phyloP scores from a whole-genome alignment of 2,113 vertebrate genomes.

The Lipotes vexillifer region DNA sequence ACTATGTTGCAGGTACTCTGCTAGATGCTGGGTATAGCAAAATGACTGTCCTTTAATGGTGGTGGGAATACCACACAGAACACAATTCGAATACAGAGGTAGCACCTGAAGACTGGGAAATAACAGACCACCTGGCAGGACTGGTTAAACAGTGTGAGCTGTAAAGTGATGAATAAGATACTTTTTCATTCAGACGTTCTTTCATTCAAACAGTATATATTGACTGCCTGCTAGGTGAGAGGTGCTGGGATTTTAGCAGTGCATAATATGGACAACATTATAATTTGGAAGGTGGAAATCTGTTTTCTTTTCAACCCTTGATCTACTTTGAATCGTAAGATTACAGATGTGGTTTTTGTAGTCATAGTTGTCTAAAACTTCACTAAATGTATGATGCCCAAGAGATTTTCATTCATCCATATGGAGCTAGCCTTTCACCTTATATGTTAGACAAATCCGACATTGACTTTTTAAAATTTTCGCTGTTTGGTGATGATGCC shows the following conservation, averaged over 20 bases:
- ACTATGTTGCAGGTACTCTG: background rate
- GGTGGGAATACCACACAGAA: background rate
- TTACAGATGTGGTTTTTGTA: background rate
- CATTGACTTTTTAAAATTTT: background rate
- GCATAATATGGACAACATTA: background rate
- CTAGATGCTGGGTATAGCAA: background rate
- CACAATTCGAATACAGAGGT: background rate
- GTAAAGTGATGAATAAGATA: background rate
- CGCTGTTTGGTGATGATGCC: background rate
- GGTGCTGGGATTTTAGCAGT: background rate
- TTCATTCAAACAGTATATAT: background rate
- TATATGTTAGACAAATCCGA: background rate
- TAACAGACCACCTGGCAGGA: background rate
- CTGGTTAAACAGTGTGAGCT: background rate
- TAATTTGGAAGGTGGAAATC: background rate
- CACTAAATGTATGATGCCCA: background rate
- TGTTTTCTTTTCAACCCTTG: background rate
- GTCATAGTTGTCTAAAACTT: constrained; percentile 14
- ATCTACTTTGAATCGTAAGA: background rate
- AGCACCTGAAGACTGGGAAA: background rate
- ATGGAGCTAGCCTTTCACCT: background rate
- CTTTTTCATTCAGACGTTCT: background rate
- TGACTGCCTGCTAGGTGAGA: background rate
- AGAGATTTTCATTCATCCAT: background rate
- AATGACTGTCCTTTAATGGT: background rate